A percentile compares a stretch with the other conserved stretches of the same genome.
These are phyloP conservation scores for Melanotaenia trifasciata DNA, from an alignment of 2,797 vertebrate genomes.

Conservation along the genomic window DNA sequence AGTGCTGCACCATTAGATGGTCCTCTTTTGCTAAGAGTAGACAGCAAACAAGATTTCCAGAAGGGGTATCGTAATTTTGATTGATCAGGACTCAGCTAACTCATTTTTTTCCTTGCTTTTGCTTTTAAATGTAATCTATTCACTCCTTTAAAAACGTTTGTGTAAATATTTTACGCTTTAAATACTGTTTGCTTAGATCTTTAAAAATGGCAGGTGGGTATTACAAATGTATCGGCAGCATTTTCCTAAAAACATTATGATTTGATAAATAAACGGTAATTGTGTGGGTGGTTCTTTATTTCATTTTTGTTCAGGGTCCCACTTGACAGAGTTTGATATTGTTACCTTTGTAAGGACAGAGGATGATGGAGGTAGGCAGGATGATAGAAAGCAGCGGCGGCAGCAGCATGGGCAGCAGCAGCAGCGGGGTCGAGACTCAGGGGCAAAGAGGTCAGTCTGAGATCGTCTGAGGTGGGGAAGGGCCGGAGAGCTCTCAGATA, in stretches of 20 bases:
- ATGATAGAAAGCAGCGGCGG: constrained; percentile 89
- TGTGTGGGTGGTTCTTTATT: not conserved
- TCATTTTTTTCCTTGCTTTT: too few relatives aligned
- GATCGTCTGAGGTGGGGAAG: constrained; percentile 91
- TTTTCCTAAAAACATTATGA: not conserved
- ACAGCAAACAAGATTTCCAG: too few relatives aligned
- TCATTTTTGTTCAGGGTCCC: too few relatives aligned
- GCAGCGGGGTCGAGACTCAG: constrained; percentile 88
- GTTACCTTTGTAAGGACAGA: constrained; percentile 85
- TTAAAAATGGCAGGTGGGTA: not conserved
- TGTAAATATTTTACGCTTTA: not conserved
- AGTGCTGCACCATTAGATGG: too few relatives aligned
- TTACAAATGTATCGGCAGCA: not conserved
- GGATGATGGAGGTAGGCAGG: constrained; percentile 84
- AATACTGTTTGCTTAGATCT: not conserved
- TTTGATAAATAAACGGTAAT: not conserved
- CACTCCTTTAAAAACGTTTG: not conserved
- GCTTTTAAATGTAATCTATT: not conserved
- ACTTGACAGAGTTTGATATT: not conserved
- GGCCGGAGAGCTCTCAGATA: constrained; percentile 92
- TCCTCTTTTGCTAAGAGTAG: too few relatives aligned
- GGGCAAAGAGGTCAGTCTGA: constrained; percentile 90
- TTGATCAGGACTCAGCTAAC: too few relatives aligned
- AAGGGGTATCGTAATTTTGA: too few relatives aligned
- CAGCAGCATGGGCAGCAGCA: constrained; percentile 72